Percentiles rank a stretch among this genome's conserved stretches.
These are phyloP conservation scores for Neotragus pygmaeus DNA, from an alignment of 2,113 vertebrate genomes.

Conservation along the genomic window DNA sequence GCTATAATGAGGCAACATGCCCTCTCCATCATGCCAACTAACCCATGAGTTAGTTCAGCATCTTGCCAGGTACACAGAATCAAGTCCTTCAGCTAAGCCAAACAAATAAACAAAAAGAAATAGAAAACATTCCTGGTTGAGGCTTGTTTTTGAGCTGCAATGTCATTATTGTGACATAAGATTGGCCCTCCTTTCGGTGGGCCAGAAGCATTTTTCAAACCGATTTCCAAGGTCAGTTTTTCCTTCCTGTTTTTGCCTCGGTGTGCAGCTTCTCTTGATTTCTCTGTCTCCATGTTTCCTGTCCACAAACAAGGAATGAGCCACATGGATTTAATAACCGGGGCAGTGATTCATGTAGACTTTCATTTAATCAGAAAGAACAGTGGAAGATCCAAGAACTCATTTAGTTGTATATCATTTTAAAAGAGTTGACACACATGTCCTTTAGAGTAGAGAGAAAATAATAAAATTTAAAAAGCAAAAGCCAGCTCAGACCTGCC, in stretches of 20 bases:
- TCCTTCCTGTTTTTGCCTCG: neutral
- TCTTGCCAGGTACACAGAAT: neutral
- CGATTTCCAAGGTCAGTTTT: neutral
- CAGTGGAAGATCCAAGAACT: constrained; percentile 48
- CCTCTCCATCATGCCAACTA: neutral
- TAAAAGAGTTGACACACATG: constrained; percentile 61
- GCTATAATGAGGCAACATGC: neutral
- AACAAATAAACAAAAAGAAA: neutral
- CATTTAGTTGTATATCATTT: constrained; percentile 67
- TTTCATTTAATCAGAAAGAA: constrained; percentile 67
- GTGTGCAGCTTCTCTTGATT: neutral
- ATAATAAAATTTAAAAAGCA: constrained; percentile 58
- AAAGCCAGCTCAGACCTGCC: constrained; percentile 47
- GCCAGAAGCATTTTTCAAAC: neutral
- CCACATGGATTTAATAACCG: constrained; percentile 67
- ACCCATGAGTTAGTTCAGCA: neutral
- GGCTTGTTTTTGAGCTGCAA: neutral
- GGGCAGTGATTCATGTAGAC: constrained; percentile 57
- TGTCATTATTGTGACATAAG: neutral
- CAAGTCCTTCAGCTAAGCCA: neutral
- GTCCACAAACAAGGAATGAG: neutral
- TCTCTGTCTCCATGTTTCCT: constrained; percentile 1
- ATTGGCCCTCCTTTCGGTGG: neutral
- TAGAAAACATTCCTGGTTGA: neutral
- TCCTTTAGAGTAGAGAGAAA: constrained; percentile 59